phyloP scores from a whole-genome alignment of 2,797 vertebrate genomes.

The Argentina silus region DNA sequence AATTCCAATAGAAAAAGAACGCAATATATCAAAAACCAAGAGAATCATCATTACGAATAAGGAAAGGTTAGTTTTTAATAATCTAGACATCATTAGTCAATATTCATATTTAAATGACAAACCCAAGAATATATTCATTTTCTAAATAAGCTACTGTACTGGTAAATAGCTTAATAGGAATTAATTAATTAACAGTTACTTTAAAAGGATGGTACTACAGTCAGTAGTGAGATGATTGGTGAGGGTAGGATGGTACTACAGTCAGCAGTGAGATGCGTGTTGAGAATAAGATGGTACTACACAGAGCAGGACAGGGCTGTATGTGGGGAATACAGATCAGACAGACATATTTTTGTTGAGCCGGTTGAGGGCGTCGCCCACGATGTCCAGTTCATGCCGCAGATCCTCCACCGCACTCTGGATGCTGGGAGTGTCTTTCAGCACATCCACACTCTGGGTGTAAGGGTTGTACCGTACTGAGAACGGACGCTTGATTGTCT shows the following conservation, averaged over 20 bases:
- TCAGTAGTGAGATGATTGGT: not conserved
- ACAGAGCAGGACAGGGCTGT: too few relatives aligned
- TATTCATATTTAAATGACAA: not conserved
- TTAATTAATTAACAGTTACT: not conserved
- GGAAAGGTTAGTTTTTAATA: not conserved
- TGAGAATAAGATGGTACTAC: too few relatives aligned
- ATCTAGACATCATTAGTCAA: not conserved
- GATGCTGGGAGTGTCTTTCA: conserved; percentile 91
- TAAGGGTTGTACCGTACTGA: conserved; percentile 95
- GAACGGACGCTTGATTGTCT: conserved; percentile 96
- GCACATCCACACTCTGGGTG: conserved; percentile 91
- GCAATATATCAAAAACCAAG: conserved; percentile 11
- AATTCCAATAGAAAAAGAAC: not conserved
- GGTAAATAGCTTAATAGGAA: not conserved
- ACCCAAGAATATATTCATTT: not conserved
- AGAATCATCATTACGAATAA: not conserved
- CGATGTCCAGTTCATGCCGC: conserved; percentile 90
- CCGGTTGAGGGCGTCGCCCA: conserved; percentile 89
- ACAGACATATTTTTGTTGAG: conserved; percentile 87
- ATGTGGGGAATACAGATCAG: conserved; percentile 58
- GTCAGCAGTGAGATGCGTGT: not conserved
- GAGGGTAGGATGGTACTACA: not conserved
- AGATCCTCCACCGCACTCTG: conserved; percentile 90
- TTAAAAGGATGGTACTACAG: not conserved
- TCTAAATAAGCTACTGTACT: not conserved